Conservation (phyloP, 2,797 vertebrate genomes). For the Champsocephalus gunnari region DNA sequence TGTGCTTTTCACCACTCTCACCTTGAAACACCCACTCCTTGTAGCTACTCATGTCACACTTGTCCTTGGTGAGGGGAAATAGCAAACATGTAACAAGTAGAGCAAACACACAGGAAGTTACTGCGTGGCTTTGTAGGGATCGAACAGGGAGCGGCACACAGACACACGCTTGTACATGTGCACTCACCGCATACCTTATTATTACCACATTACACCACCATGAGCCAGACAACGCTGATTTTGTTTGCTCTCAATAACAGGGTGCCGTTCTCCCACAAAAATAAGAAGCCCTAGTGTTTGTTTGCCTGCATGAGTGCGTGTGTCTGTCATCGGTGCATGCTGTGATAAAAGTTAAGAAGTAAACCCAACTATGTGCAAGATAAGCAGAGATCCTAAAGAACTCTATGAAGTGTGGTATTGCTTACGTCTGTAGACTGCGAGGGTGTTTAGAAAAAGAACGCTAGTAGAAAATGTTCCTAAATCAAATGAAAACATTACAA, state of each 20-base stretch:
- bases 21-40: slow-evolving; percentile 46
- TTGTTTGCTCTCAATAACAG: slow-evolving; percentile 46
- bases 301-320: background rate
- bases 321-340: slow-evolving; percentile 18
- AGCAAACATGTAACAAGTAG: slow-evolving; percentile 51
- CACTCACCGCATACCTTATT: slow-evolving; percentile 17
- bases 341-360: slow-evolving; percentile 51
- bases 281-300: slow-evolving; percentile 31
- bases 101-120: slow-evolving; percentile 69
- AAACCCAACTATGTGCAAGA: slow-evolving; percentile 44
- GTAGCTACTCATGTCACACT: slow-evolving; percentile 48
- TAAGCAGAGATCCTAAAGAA: slow-evolving; percentile 32
- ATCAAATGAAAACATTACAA: background rate
- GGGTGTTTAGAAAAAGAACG: slow-evolving; percentile 32
- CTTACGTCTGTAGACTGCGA: slow-evolving; percentile 19
- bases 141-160: slow-evolving; percentile 73
- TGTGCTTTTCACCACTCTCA: background rate
- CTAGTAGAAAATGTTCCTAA: slow-evolving; percentile 1
- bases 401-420: slow-evolving; percentile 23
- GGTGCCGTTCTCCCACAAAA: slow-evolving; percentile 36
- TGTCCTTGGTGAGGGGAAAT: slow-evolving; percentile 45
- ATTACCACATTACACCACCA: slow-evolving; percentile 30
- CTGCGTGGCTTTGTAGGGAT: slow-evolving; percentile 58
- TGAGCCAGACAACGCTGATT: slow-evolving; percentile 61
- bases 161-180: slow-evolving; percentile 1